Percentiles rank a stretch among this genome's conserved stretches.
Conservation (phyloP, 2,888 invertebrate genomes). For the Drosophila hawaiiensis region DNA sequence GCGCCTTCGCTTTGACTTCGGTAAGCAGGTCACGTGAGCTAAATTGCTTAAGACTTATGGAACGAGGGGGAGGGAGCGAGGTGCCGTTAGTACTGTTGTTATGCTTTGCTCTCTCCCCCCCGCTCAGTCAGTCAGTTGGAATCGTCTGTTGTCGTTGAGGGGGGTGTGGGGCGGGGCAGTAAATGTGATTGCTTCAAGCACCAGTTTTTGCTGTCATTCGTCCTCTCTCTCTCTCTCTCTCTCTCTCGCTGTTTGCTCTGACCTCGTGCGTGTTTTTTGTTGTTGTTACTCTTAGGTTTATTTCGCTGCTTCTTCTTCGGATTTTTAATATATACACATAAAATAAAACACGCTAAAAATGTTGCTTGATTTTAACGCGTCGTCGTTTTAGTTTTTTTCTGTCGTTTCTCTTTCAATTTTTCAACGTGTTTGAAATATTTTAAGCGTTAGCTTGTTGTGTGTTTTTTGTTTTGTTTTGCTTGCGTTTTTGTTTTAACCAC, state of each 20-base stretch:
- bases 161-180: slow-evolving; percentile 37
- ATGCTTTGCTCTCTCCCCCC: slow-evolving; percentile 2
- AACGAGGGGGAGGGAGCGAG: background rate
- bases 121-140: slow-evolving; percentile 35
- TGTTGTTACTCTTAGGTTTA: slow-evolving; percentile 33
- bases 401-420: slow-evolving; percentile 64
- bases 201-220: slow-evolving; percentile 14
- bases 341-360: slow-evolving; percentile 55
- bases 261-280: slow-evolving; percentile 48
- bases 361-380: slow-evolving; percentile 61
- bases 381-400: slow-evolving; percentile 22
- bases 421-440: slow-evolving; percentile 74
- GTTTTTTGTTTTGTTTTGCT: slow-evolving; percentile 45
- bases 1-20: slow-evolving; percentile 55
- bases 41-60: slow-evolving; percentile 56
- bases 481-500: slow-evolving; percentile 55
- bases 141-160: slow-evolving; percentile 23
- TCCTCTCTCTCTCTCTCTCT: background rate
- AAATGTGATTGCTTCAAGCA: slow-evolving; percentile 68
- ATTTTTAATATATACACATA: slow-evolving; percentile 41
- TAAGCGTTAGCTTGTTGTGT: slow-evolving; percentile 48
- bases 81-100: background rate
- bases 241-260: slow-evolving; percentile 20
- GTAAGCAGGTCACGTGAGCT: slow-evolving; percentile 78
- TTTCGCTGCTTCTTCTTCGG: background rate